phyloP scores from a whole-genome alignment of 2,113 vertebrate species.

The Heptranchias perlo region DNA sequence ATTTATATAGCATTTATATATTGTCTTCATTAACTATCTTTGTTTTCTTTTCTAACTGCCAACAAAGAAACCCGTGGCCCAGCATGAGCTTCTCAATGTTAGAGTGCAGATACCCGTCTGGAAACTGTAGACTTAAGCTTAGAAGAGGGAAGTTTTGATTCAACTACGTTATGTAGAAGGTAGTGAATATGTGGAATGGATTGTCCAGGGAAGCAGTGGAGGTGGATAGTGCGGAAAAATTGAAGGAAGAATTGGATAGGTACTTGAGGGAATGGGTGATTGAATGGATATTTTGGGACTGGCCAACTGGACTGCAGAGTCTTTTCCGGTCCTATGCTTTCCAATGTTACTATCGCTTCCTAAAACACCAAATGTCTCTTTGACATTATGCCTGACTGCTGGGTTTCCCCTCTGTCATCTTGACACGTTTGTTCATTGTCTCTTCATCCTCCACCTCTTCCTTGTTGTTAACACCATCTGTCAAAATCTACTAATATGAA shows the following conservation, averaged over 20 bases:
- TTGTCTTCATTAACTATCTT: not conserved
- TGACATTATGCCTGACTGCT: not conserved
- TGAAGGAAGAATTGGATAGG: not conserved
- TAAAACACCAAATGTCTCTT: not conserved
- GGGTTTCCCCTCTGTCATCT: not conserved
- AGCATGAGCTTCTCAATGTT: not conserved
- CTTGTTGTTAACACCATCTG: conserved; percentile 1
- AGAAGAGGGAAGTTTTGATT: too few species aligned
- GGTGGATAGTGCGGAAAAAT: not conserved
- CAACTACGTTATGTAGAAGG: not conserved
- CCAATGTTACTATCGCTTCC: not conserved
- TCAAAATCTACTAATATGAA: not conserved
- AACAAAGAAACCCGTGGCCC: not conserved
- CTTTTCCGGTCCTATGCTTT: not conserved
- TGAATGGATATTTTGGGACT: not conserved
- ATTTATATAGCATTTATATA: not conserved
- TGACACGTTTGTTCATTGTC: not conserved
- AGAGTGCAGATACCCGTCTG: not conserved
- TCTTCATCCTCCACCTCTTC: not conserved
- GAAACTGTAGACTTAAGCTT: not conserved
- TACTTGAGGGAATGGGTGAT: not conserved
- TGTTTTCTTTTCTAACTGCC: not conserved
- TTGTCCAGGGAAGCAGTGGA: not conserved
- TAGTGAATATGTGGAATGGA: not conserved
- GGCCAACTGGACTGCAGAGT: not conserved